These are phyloP conservation scores for Apus apus DNA, from an alignment of 2,113 vertebrate species.

Conservation along the genomic window DNA sequence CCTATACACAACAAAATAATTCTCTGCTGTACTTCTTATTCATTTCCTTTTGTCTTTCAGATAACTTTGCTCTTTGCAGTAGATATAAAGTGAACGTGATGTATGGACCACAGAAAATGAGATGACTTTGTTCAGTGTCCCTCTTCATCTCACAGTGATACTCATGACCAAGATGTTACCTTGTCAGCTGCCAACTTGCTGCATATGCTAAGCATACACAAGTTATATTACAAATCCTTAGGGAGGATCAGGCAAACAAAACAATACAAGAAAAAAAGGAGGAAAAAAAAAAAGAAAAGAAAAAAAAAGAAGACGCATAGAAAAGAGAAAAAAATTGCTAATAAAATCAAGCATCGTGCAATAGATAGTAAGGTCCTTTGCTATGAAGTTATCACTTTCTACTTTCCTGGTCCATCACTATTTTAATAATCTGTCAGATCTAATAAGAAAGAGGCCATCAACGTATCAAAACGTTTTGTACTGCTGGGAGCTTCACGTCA, in stretches of 20 bases:
- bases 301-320: not conserved
- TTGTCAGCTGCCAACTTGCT: not conserved
- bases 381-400: not conserved
- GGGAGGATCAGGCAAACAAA: not conserved
- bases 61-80: not conserved
- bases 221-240: not conserved
- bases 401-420: not conserved
- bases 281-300: not conserved
- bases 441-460: not conserved
- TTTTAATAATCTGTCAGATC: conserved; percentile 28
- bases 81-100: not conserved
- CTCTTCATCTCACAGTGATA: not conserved
- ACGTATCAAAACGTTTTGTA: not conserved
- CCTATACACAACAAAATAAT: not conserved
- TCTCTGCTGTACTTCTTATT: not conserved
- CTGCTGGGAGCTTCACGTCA: not conserved
- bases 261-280: too few species aligned
- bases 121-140: not conserved
- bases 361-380: not conserved
- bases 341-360: not conserved
- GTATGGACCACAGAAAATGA: not conserved
- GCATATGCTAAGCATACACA: not conserved
- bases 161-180: not conserved
- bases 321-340: not conserved
- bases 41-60: not conserved